phyloP scores from a whole-genome alignment of 2,888 invertebrate genomes.

The Eilema caniola region DNA sequence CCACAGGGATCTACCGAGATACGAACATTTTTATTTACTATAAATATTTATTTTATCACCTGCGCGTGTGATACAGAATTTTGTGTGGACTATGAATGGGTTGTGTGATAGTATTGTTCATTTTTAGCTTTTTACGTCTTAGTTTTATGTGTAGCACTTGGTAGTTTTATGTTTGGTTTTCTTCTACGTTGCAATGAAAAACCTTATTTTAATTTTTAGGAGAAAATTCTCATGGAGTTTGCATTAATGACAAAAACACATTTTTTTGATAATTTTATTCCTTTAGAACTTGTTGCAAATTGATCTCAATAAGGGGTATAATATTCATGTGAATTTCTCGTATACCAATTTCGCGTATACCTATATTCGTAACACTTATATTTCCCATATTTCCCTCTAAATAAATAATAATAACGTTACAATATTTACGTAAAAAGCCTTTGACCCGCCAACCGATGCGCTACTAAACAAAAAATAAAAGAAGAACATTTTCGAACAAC shows the following conservation, averaged over 20 bases:
- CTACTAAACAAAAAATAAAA: not conserved
- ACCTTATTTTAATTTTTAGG: not conserved
- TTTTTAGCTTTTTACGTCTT: not conserved
- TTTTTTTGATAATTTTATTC: too few species aligned
- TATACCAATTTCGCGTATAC: too few species aligned
- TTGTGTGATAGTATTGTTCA: constrained; percentile 4
- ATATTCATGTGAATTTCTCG: too few species aligned
- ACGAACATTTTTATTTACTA: constrained; percentile 58
- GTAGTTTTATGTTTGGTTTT: too few species aligned
- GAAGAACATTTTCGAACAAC: not conserved
- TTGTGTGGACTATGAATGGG: constrained; percentile 6
- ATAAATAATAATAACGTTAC: not conserved
- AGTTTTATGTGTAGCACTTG: not conserved
- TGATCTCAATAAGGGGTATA: too few species aligned
- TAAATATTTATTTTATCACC: constrained; percentile 56
- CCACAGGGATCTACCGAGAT: constrained; percentile 54
- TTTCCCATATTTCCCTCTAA: too few species aligned
- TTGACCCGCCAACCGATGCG: not conserved
- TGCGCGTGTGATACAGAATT: constrained; percentile 31
- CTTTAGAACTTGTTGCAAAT: not conserved
- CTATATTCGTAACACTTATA: not conserved
- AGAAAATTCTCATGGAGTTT: not conserved
- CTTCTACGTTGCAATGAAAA: not conserved
- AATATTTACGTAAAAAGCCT: constrained; percentile 6
- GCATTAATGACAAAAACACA: not conserved